phyloP scores from a whole-genome alignment of 2,888 invertebrate genomes.

The Agapetus fuscipes region DNA sequence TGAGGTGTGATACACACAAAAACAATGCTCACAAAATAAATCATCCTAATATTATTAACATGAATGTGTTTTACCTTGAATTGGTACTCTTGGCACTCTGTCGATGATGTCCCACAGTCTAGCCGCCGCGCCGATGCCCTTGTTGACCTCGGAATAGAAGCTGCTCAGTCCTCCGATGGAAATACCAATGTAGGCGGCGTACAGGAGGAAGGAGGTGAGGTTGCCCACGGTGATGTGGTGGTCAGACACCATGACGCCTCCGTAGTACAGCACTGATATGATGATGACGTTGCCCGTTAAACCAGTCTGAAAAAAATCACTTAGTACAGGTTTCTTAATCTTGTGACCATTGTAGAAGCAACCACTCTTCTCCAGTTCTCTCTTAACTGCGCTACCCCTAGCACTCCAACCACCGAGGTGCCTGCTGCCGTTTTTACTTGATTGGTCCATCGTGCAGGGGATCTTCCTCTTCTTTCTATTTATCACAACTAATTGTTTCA shows the following conservation, averaged over 20 bases:
- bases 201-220: conserved; percentile 86
- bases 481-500: too few species aligned
- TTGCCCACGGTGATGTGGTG: conserved; percentile 74
- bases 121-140: conserved; percentile 84
- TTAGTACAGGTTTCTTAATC: not conserved
- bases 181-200: conserved; percentile 88
- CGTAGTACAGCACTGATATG: conserved; percentile 84
- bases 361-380: too few species aligned
- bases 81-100: conserved; percentile 65
- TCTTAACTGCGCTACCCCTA: too few species aligned
- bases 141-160: conserved; percentile 90
- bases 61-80: conserved; percentile 42
- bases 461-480: too few species aligned
- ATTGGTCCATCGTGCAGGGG: too few species aligned
- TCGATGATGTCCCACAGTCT: conserved; percentile 87
- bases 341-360: too few species aligned
- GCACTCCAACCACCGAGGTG: too few species aligned
- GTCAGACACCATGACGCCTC: conserved; percentile 78
- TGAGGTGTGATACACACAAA: too few species aligned
- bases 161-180: conserved; percentile 84
- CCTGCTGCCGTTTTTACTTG: too few species aligned
- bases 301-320: conserved; percentile 53
- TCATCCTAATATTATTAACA: too few species aligned
- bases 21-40: too few species aligned
- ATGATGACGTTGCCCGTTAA: conserved; percentile 85